Base-by-base conservation (phyloP, 2,113 vertebrate species). In the Sylvilagus bachmani region DNA sequence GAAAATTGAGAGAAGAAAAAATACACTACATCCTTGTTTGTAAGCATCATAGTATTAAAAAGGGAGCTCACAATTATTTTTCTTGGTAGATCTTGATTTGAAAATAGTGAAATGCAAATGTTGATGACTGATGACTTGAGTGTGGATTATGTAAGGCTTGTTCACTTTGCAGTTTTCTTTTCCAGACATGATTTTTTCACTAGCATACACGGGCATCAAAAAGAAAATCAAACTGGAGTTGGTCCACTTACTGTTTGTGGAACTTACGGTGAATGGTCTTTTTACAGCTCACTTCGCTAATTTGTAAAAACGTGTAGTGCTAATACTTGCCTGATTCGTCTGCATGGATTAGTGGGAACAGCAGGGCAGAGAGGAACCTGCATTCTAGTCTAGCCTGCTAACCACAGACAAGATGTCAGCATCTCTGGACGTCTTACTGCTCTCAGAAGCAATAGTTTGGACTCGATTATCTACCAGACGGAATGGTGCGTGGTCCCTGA, bases 51-150 rank as follows among this genome's bases (percentile, higher is more conserved):
- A 53, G 0, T 77, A 83, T 21, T 51, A 25, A 53, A 83, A 90
- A 66, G 33, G n/a, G 31, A 36, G 82, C 25, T 66, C 0, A 36
- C 5, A 9, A 51, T 81, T 85, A 44, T 66, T 88, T 96, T 66
- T 22, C 25, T 58, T 66, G 61, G 44, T n/a, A 92, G 36, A 79
- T n/a, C 13, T 83, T 84, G n/a, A 17, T 13, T 21, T 44, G 64
- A 93, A 96, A 95, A 92, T 62, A 89, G 24, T 36, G 29, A 93
- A 82, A 87, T 58, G 9, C 24, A 85, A 10, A 85, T 62, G 86
- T 86, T 80, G 69, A 86, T 25, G 55, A 53, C 12, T 67, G n/a
- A 58, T 86, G 12, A 53, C 31, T 66, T 74, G n/a, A 33, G 5
- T 58, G 21, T 75, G 61, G 55, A 67, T 86, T 64, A 36, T 29